phyloP scores from a whole-genome alignment of 2,797 vertebrate genomes.

The Spinibarbus caldwelli region DNA sequence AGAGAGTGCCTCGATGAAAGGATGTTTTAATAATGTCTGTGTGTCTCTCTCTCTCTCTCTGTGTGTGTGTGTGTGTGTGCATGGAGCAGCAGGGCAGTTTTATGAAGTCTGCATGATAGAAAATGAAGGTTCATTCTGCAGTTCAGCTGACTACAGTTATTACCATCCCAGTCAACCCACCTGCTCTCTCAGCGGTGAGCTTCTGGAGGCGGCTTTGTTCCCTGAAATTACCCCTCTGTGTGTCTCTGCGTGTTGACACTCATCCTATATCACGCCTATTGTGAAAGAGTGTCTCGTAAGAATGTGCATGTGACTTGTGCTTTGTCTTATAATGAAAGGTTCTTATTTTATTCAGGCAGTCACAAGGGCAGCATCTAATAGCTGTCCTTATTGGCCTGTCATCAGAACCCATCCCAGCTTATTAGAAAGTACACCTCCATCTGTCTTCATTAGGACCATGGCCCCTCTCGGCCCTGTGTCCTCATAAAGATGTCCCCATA shows the following conservation, averaged over 20 bases:
- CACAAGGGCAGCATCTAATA: slow-evolving; percentile 30
- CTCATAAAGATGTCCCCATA: slow-evolving; percentile 32
- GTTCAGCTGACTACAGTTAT: slow-evolving; percentile 43
- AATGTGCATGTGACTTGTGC: background rate
- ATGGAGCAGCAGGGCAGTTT: slow-evolving; percentile 18
- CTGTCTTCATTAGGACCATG: slow-evolving; percentile 45
- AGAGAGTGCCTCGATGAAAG: slow-evolving; percentile 13
- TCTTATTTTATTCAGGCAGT: slow-evolving; percentile 31
- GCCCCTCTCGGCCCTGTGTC: background rate
- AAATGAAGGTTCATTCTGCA: slow-evolving; percentile 34
- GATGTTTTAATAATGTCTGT: slow-evolving; percentile 29
- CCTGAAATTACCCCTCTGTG: slow-evolving; percentile 32
- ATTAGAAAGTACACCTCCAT: slow-evolving; percentile 36
- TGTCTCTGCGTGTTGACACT: slow-evolving; percentile 13
- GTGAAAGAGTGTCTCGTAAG: background rate
- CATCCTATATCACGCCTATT: slow-evolving; percentile 12
- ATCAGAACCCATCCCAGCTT: slow-evolving; percentile 18
- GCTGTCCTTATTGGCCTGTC: slow-evolving; percentile 25
- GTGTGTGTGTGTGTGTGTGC: background rate
- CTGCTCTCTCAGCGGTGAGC: slow-evolving; percentile 44
- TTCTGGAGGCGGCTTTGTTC: slow-evolving; percentile 42
- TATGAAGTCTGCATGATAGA: slow-evolving; percentile 35
- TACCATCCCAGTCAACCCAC: slow-evolving; percentile 51
- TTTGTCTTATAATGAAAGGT: slow-evolving; percentile 25
- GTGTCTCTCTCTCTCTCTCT: too few species aligned